Evolutionary conservation across 2,888 invertebrate genomes (phyloP).

Genomic region (Oscheius sp.): DNA sequence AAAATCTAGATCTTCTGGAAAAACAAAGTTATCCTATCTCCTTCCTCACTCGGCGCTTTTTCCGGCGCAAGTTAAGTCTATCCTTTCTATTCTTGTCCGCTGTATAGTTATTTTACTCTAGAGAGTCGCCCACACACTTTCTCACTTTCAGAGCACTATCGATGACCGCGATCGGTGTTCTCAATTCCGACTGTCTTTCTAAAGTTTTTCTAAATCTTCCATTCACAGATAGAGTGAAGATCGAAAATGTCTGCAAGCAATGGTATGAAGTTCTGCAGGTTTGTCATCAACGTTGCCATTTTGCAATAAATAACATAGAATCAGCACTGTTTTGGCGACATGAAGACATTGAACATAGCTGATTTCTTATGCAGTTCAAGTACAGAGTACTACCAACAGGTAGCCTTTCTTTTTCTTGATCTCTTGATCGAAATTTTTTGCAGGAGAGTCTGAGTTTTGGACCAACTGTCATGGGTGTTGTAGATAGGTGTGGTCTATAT

Average conservation of each 20-base stretch:
- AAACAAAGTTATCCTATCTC: not conserved
- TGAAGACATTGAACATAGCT: slow-evolving; percentile 16
- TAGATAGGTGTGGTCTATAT: slow-evolving; percentile 54
- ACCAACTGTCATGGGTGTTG: slow-evolving; percentile 49
- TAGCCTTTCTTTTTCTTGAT: not conserved
- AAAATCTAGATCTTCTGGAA: slow-evolving; percentile 11
- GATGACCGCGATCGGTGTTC: slow-evolving; percentile 22
- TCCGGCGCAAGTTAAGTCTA: not conserved
- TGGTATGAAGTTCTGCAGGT: slow-evolving; percentile 45
- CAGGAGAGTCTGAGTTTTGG: slow-evolving; percentile 51
- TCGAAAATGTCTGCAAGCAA: slow-evolving; percentile 55
- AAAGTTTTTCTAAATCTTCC: slow-evolving; percentile 39
- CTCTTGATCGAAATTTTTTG: not conserved
- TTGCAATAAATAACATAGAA: slow-evolving; percentile 11
- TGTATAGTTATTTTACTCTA: no score
- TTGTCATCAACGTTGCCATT: not conserved
- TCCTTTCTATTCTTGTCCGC: not conserved
- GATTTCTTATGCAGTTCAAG: slow-evolving; percentile 20
- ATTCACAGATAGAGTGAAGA: slow-evolving; percentile 51
- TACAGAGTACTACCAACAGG: slow-evolving; percentile 30
- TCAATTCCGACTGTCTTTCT: slow-evolving; percentile 36
- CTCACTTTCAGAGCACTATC: slow-evolving; percentile 9
- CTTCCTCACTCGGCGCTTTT: no score
- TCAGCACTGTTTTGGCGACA: slow-evolving; percentile 24
- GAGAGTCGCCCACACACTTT: no score